Base-by-base conservation (phyloP, 2,888 invertebrate genomes). In the Scaptomyza parva region DNA sequence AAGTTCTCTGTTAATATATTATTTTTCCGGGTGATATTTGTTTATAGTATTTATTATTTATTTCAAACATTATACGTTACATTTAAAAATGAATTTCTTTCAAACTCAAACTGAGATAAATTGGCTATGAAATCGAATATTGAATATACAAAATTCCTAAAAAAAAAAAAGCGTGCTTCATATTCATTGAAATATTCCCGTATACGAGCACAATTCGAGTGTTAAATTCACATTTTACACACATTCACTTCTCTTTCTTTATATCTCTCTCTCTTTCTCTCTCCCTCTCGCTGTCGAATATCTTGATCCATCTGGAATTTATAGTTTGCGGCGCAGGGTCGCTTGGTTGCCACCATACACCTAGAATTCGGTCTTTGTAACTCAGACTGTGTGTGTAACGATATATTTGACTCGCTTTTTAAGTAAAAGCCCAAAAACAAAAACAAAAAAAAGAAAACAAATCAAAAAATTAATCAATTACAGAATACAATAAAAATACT, bases 351-450 rank as follows among this genome's bases (percentile, higher is more conserved):
- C 77, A 90, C 91, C 74, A 91, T 91, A 70, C 90, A 89, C 81
- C 90, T 91, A 83, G 90, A 91, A 89, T 90, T 91, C 83, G 91
- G 91, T 89, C 90, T 89, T 78, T 91, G 91, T 88, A 90, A 89
- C 81, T 89, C 90, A 75, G 90, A 90, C 88, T 90, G 90, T 89
- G 90, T 90, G 90, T 90, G 90, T 90, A 90, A 86, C 76, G 88
- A 89, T 88, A 83, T 90, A 79, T 90, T 90, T 90, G 85, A 89
- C 54, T 90, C 90, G 88, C 90, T 90, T 75, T 90, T 90, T 88
- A 89, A 89, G 82, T 86, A 66, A 63, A 65, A 11, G 41, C 57
- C 73, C 35, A 69, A 59, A 63, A 53, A 22, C 12, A 35, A 33
- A 59, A 18, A 43, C 9, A 35, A 3, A 20, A 12, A 20, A 18